A percentile compares a stretch with the other conserved stretches of the same genome.
These are phyloP conservation scores for Netelia virgata DNA, from an alignment of 2,888 invertebrate species.

Conservation along the genomic window DNA sequence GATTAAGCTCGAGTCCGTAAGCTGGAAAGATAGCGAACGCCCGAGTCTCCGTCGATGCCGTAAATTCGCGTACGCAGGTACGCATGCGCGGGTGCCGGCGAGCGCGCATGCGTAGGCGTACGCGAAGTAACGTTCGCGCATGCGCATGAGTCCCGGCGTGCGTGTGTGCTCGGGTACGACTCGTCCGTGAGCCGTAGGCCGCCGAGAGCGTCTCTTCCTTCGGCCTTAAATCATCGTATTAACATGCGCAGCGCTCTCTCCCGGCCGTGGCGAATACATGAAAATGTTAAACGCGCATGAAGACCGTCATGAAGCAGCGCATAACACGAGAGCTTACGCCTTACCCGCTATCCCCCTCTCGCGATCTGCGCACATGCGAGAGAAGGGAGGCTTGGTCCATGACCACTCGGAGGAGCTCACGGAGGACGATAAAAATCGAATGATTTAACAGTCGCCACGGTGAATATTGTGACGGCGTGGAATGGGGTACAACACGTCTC, in stretches of 20 bases:
- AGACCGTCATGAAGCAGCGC: constrained; percentile 66
- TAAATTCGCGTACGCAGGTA: no score
- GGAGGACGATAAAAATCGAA: constrained; percentile 74
- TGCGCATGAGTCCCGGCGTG: neutral
- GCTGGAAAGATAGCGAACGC: no score
- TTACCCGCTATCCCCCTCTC: constrained; percentile 32
- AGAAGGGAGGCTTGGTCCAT: no score
- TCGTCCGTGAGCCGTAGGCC: constrained; percentile 34
- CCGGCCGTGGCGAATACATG: constrained; percentile 75
- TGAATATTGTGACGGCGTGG: constrained; percentile 76
- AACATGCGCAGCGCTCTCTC: constrained; percentile 72
- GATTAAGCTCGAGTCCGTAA: no score
- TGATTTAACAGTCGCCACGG: constrained; percentile 75
- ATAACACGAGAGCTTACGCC: constrained; percentile 69
- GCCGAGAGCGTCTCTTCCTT: constrained; percentile 65
- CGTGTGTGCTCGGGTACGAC: constrained; percentile 9
- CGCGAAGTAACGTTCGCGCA: no score
- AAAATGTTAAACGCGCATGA: constrained; percentile 73
- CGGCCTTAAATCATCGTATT: constrained; percentile 79
- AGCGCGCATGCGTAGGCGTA: no score
- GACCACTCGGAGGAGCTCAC: constrained; percentile 29
- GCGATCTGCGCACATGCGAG: constrained; percentile 20
- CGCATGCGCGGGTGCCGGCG: no score
- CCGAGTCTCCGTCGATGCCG: no score
- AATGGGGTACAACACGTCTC: constrained; percentile 70